Evolutionary conservation across 2,888 invertebrate genomes (phyloP).

Genomic region (Phortica okadai): DNA sequence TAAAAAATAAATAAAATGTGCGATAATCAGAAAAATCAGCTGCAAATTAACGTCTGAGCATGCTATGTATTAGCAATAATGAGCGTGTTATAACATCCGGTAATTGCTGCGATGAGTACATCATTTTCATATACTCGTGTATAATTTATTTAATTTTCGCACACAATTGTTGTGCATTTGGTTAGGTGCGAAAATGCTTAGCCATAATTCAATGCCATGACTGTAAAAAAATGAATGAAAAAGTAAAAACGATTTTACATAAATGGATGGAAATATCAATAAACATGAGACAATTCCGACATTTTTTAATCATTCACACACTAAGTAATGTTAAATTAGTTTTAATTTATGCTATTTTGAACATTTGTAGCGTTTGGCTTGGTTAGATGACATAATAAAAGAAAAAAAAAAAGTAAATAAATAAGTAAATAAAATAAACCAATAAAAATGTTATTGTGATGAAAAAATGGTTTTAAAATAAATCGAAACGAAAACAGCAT

Average conservation of each 20-base stretch:
- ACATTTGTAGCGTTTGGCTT: constrained; percentile 41
- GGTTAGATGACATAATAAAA: constrained; percentile 53
- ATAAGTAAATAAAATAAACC: background rate
- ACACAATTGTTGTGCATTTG: constrained; percentile 22
- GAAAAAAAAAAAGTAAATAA: background rate
- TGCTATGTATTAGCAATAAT: background rate
- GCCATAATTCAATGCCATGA: constrained; percentile 49
- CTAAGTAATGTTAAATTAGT: constrained; percentile 33
- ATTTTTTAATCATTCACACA: background rate
- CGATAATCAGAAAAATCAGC: constrained; percentile 39
- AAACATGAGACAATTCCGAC: constrained; percentile 7
- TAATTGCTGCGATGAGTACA: background rate
- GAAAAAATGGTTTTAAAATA: background rate
- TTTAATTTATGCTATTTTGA: constrained; percentile 44
- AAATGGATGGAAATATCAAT: background rate
- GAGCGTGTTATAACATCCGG: constrained; percentile 17
- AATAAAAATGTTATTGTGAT: background rate
- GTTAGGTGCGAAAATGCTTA: constrained; percentile 59
- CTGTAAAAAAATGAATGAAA: constrained; percentile 41
- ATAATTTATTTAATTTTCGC: constrained; percentile 11
- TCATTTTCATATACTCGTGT: background rate
- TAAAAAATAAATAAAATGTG: constrained; percentile 41
- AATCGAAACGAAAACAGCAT: background rate
- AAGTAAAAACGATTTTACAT: constrained; percentile 36
- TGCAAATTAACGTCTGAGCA: constrained; percentile 40